Evolutionary conservation across 2,113 vertebrate genomes (phyloP), one percentile per base, ranked within the genome.

Genomic region (Cephalophus harveyi): DNA sequence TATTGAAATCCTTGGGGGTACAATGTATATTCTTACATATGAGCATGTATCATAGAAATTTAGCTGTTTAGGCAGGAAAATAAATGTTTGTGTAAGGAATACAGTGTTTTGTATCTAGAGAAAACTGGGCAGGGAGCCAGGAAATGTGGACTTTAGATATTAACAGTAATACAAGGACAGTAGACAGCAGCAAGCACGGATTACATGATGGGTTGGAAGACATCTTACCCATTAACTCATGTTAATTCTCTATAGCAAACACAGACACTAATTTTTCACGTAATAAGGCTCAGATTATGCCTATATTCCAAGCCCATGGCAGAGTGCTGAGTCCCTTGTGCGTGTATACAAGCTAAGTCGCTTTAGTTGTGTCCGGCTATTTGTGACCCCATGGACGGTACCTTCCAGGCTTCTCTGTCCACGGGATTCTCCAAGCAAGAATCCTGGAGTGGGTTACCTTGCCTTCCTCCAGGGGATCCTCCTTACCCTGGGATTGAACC

Each of bases 61-160:
- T 87, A 95, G 30, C 40, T 74, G n/a, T 52, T 89, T 67, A 59
- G 50, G 17, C 54, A 86, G 74, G 60, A 94, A 95, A 85, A 87
- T 92, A 59, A 74, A 87, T 74, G 46, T 94, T 59, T 88, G 7
- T 46, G 4, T 91, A 64, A 93, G 52, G 17, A 93, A 87, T 52
- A 79, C 3, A 40, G 6, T 71, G 8, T 81, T 95, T 95, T 74
- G 36, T 81, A 95, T 28, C 62, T n/a, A 94, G 48, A 74, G 50
- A 87, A 89, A 84, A n/a, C 52, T 62, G 28, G 88, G 46, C 46
- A 76, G 3, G 10, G 10, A 64, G 62, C 91, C 85, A 93, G 7
- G 19, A 60, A 92, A 16, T 64, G 40, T n/a, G 67, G 25, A 25
- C 8, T 62, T 87, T 48, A 59, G 11, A 25, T 27, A 84, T 74